Percentiles rank a stretch among this genome's conserved stretches.
Conservation (phyloP, 2,888 invertebrate species). For the Dicycla oo region DNA sequence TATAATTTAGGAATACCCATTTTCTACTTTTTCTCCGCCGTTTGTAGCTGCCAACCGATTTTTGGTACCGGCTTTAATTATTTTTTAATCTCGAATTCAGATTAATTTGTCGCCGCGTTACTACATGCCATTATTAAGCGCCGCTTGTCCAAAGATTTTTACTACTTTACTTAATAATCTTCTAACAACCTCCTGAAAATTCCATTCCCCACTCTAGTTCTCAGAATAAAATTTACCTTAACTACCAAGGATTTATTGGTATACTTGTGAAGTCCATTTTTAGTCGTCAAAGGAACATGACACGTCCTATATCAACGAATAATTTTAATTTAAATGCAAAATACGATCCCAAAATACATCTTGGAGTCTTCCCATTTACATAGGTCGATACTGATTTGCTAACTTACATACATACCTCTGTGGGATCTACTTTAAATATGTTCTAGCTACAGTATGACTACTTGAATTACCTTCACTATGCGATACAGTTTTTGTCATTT, state of each 20-base stretch:
- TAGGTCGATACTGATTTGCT: slow-evolving; percentile 21
- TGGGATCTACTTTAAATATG: slow-evolving; percentile 2
- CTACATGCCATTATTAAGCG: no score
- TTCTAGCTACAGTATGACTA: not conserved
- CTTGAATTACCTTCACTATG: not conserved
- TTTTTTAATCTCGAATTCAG: no score
- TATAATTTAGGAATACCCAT: no score
- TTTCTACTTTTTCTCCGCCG: no score
- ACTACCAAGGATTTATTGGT: slow-evolving; percentile 6
- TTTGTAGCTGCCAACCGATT: no score
- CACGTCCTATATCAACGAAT: slow-evolving; percentile 31
- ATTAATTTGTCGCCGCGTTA: no score
- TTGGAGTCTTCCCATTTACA: slow-evolving; percentile 32
- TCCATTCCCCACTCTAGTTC: not conserved
- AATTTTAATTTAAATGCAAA: slow-evolving; percentile 63
- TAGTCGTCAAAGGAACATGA: slow-evolving; percentile 37
- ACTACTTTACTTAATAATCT: not conserved
- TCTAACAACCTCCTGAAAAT: not conserved
- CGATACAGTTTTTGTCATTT: not conserved
- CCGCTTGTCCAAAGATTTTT: not conserved
- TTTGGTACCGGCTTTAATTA: no score
- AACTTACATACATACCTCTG: slow-evolving; percentile 16
- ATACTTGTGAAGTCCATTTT: slow-evolving; percentile 23
- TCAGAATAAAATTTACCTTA: slow-evolving; percentile 1
- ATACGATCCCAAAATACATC: slow-evolving; percentile 40